phyloP scores from a whole-genome alignment of 2,113 vertebrate species.

The Bos javanicus region DNA sequence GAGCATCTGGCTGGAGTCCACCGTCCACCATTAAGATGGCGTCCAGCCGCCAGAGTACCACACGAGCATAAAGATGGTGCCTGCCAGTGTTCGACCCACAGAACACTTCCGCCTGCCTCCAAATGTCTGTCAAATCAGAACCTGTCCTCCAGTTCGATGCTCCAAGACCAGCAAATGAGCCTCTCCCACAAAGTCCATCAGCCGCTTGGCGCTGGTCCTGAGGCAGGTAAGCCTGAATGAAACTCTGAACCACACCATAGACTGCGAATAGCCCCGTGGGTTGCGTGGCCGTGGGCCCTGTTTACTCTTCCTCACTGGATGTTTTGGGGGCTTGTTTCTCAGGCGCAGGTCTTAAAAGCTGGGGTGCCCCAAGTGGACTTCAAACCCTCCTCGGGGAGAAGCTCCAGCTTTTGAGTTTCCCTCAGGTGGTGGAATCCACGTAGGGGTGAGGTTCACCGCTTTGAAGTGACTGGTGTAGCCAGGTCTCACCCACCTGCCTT shows the following conservation, averaged over 20 bases:
- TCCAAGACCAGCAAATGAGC: fast-evolving
- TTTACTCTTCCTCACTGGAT: background rate
- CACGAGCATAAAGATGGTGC: fast-evolving
- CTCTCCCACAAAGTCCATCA: fast-evolving
- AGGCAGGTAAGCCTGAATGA: background rate
- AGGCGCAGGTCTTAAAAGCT: background rate
- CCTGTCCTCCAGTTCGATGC: background rate
- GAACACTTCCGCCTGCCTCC: background rate
- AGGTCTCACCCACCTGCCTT: background rate
- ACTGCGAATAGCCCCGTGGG: background rate
- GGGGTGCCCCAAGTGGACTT: background rate
- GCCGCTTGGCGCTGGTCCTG: background rate
- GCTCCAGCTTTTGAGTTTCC: background rate
- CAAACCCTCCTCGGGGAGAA: background rate
- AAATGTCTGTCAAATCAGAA: fast-evolving
- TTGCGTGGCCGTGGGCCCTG: fast-evolving
- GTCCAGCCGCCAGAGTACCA: fast-evolving
- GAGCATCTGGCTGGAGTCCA: fast-evolving
- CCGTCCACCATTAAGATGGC: fast-evolving
- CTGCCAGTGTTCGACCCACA: background rate
- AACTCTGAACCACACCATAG: background rate
- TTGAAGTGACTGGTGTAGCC: background rate
- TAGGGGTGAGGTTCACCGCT: fast-evolving
- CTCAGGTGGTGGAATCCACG: background rate
- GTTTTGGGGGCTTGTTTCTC: background rate